These are phyloP conservation scores for Macrobrachium nipponense DNA, from an alignment of 1,140 invertebrate species.

Conservation along the genomic window DNA sequence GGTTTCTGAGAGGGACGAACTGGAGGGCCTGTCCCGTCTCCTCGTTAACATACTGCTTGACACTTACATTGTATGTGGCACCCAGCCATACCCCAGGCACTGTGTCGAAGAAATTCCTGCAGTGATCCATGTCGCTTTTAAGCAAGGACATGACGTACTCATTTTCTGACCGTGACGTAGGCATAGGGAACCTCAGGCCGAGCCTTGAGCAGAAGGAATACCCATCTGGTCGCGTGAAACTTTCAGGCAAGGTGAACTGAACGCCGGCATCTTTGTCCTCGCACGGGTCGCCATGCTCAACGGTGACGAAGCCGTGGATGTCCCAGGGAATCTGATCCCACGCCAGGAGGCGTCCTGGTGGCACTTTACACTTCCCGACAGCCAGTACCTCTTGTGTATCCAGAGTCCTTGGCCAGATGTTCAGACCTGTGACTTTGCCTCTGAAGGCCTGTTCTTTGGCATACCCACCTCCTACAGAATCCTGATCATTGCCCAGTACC, in stretches of 20 bases:
- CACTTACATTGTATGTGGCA: neutral
- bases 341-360: neutral
- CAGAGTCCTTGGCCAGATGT: slow-evolving; percentile 18
- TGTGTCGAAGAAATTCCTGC: neutral
- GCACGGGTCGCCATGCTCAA: neutral
- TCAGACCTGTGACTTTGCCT: slow-evolving; percentile 12
- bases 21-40: too few relatives aligned
- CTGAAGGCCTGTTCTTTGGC: neutral
- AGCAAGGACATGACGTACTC: neutral
- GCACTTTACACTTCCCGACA: neutral
- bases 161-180: slow-evolving; percentile 20
- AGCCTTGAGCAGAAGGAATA: slow-evolving; percentile 21
- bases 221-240: neutral
- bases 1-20: too few relatives aligned
- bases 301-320: neutral
- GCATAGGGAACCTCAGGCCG: slow-evolving; percentile 13
- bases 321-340: slow-evolving; percentile 27
- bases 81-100: neutral
- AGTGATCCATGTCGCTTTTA: neutral
- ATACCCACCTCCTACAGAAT: slow-evolving; percentile 6
- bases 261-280: neutral
- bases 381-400: neutral
- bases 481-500: slow-evolving; percentile 28
- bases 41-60: neutral
- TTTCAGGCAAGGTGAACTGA: slow-evolving; percentile 9